Conservation (phyloP, 2,888 invertebrate genomes). For the Mythimna impura region DNA sequence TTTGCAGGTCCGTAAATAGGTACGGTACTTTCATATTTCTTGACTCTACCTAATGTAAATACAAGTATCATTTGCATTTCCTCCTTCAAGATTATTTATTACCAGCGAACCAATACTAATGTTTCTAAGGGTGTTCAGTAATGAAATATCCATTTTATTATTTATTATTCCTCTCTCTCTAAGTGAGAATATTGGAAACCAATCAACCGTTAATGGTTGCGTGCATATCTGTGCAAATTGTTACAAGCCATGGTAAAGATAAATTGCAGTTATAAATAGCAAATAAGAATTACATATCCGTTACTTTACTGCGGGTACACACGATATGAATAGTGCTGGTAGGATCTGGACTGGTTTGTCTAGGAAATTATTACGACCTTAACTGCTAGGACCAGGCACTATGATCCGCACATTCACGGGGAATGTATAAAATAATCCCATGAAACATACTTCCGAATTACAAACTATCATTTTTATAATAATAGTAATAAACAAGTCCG, state of each 20-base stretch:
- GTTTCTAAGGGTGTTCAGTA: not conserved
- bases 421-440: no score
- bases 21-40: not conserved
- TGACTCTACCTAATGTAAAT: not conserved
- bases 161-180: slow-evolving; percentile 33
- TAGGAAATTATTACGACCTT: not conserved
- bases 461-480: no score
- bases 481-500: no score
- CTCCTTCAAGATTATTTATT: not conserved
- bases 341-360: not conserved
- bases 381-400: not conserved
- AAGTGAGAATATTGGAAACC: slow-evolving; percentile 42
- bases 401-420: not conserved
- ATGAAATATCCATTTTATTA: slow-evolving; percentile 25
- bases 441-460: no score
- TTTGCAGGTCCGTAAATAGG: not conserved
- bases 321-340: slow-evolving; percentile 34
- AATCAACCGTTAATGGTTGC: slow-evolving; percentile 51
- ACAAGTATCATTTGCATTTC: not conserved
- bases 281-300: slow-evolving; percentile 45
- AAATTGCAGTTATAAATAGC: slow-evolving; percentile 51
- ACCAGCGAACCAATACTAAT: not conserved
- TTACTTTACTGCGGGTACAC: slow-evolving; percentile 38
- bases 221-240: slow-evolving; percentile 46
- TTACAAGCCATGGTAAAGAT: slow-evolving; percentile 45